phyloP scores from a whole-genome alignment of 2,888 invertebrate genomes.

The Cantharis lateralis region DNA sequence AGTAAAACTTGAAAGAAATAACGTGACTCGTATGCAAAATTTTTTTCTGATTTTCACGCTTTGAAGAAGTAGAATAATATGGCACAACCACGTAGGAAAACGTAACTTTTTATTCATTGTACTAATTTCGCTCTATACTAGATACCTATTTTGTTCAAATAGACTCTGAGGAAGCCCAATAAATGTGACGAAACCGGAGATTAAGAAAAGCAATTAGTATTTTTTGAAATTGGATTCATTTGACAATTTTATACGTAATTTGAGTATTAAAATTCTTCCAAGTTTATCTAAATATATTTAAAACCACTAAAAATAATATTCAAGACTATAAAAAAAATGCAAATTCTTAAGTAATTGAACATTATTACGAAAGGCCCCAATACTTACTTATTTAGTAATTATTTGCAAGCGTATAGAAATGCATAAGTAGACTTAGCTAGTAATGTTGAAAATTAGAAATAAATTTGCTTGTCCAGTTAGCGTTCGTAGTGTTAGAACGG shows the following conservation, averaged over 20 bases:
- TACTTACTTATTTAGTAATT: conserved; percentile 7
- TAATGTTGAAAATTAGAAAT: conserved; percentile 35
- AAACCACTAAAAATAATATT: not conserved
- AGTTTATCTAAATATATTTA: conserved; percentile 2
- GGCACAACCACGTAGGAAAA: not conserved
- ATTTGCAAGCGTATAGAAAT: conserved; percentile 30
- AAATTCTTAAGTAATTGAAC: not conserved
- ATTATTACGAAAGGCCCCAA: not conserved
- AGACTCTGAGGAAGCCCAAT: not conserved
- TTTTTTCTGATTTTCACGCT: not conserved
- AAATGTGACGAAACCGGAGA: not conserved
- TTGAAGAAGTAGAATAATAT: not conserved
- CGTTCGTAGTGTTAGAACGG: conserved; percentile 46
- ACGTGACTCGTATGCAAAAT: not conserved
- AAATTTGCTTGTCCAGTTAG: conserved; percentile 46
- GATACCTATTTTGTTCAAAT: not conserved
- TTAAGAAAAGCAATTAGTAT: not conserved
- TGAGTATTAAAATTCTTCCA: not conserved
- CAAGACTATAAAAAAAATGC: not conserved
- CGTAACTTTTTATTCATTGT: not conserved
- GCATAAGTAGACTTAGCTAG: conserved; percentile 27
- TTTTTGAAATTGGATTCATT: not conserved
- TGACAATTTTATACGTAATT: not conserved
- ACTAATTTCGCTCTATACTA: not conserved
- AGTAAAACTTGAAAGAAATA: conserved; percentile 2